A percentile compares a stretch with the other conserved stretches of the same genome.
Evolutionary conservation across 2,113 vertebrate species (phyloP).

Genomic region (Lampris incognitus): DNA sequence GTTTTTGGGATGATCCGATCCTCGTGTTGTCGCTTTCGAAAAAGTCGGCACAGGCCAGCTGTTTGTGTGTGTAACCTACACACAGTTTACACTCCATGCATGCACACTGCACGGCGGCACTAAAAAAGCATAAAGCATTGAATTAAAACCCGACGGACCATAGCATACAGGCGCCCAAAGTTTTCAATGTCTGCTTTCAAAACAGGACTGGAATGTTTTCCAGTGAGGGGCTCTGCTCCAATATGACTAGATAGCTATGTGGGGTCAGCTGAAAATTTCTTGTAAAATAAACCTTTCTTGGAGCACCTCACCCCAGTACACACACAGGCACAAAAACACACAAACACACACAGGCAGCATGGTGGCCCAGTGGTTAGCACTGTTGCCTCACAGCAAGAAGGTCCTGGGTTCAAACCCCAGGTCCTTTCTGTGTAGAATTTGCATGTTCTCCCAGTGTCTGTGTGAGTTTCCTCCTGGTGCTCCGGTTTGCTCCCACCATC

Average conservation of each 20-base stretch:
- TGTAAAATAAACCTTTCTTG: no score
- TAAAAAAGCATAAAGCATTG: not conserved
- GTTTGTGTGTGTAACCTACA: not conserved
- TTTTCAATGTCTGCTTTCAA: not conserved
- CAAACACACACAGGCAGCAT: no score
- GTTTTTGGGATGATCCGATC: constrained; percentile 24
- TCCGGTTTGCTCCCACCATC: no score
- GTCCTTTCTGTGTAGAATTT: no score
- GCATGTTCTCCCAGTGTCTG: no score
- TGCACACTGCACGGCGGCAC: not conserved
- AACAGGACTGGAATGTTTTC: not conserved
- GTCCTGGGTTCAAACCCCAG: no score
- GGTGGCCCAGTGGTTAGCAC: no score
- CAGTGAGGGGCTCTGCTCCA: not conserved
- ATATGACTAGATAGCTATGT: not conserved
- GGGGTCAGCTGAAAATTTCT: not conserved
- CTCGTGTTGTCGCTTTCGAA: not conserved
- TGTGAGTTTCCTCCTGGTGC: no score
- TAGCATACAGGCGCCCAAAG: not conserved
- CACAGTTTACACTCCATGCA: no score
- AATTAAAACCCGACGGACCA: not conserved
- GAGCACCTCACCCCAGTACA: no score
- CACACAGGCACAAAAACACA: no score
- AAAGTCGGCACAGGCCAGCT: not conserved
- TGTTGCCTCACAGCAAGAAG: no score